phyloP scores from a whole-genome alignment of 64 coral and sea anemone species.

The Montipora foliosa region DNA sequence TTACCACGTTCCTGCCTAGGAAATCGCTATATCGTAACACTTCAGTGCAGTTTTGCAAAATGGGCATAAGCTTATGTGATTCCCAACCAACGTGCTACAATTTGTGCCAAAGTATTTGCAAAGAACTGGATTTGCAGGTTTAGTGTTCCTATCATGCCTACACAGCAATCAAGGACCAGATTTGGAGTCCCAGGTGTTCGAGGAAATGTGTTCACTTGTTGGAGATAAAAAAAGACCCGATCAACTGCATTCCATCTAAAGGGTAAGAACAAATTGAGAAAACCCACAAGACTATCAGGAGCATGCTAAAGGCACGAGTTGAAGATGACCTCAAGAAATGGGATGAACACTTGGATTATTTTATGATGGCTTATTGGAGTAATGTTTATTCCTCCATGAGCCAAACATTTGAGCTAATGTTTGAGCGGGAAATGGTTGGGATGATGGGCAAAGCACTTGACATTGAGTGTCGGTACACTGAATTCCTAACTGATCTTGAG shows the following conservation, averaged over 20 bases:
- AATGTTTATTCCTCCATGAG: background rate
- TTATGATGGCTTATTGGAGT: no score
- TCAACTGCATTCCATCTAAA: constrained; percentile 61
- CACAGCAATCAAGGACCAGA: constrained; percentile 57
- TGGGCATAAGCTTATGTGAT: constrained; percentile 56
- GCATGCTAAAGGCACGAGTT: constrained; percentile 52
- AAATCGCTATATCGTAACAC: constrained; percentile 37
- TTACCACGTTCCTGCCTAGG: constrained; percentile 16
- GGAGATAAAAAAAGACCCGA: constrained; percentile 68
- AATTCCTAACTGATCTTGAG: constrained; percentile 19
- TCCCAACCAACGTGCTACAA: no score
- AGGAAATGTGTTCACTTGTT: constrained; percentile 49
- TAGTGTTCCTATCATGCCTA: constrained; percentile 64
- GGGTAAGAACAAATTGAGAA: constrained; percentile 75
- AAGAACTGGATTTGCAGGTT: constrained; percentile 68
- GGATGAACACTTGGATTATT: constrained; percentile 40
- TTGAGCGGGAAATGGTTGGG: constrained; percentile 28
- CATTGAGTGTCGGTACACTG: background rate
- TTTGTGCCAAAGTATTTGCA: constrained; percentile 1
- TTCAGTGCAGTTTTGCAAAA: background rate
- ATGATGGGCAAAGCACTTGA: constrained; percentile 32
- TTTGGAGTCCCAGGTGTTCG: constrained; percentile 62
- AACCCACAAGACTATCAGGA: constrained; percentile 48
- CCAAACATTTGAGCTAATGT: constrained; percentile 36
- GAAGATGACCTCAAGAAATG: constrained; percentile 20